Evolutionary conservation across 2,888 invertebrate species (phyloP), one percentile per base, ranked within the genome.

Genomic region (Hyposoter dolosus): DNA sequence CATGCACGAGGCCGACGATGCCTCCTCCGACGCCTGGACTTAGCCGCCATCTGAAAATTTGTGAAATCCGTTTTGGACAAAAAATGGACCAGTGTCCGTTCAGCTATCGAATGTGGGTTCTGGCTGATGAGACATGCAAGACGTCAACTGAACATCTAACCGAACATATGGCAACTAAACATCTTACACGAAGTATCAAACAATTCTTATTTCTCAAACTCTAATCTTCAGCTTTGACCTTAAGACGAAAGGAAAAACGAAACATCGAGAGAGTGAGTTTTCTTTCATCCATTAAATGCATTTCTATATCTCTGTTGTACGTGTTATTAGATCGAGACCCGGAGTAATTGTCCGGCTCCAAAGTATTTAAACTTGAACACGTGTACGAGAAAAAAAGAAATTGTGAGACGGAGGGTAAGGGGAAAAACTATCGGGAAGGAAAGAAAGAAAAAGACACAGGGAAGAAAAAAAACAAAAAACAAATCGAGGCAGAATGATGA

Each of bases 321-420:
- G n/a, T 32, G 15, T 47, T 56, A 43, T 78, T 69, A 56, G 68
- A 43, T 69, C 50, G 50, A 75, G 63, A 40, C 17, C 47, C 40
- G 12, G 23, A 66, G 47, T 19, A 35, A 15, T 66, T 50, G 66
- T 50, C 28, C 32, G n/a, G 66, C 17, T 35, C 76, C 9, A 66
- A 76, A 65, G 76, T 35, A 71, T 71, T 71, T 65, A 53, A 63
- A 66, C 65, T 53, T 72, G 45, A 43, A 83, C 69, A 71, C 71
- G 65, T 53, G n/a, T 68, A 19, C 32, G 43, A 79, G 76, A 76
- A 10, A 32, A 74, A 68, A 40, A 78, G 12, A 74, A 45, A 28
- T 50, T 72, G 19, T 56, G 53, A 56, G 23, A 23, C 12, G 40
- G 43, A 43, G 56, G 12, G 28, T 50, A 66, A 82, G 47, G 35